A percentile compares a stretch with the other conserved stretches of the same genome.
Evolutionary conservation across 2,113 vertebrate genomes (phyloP).

Genomic region (Istiophorus platypterus): DNA sequence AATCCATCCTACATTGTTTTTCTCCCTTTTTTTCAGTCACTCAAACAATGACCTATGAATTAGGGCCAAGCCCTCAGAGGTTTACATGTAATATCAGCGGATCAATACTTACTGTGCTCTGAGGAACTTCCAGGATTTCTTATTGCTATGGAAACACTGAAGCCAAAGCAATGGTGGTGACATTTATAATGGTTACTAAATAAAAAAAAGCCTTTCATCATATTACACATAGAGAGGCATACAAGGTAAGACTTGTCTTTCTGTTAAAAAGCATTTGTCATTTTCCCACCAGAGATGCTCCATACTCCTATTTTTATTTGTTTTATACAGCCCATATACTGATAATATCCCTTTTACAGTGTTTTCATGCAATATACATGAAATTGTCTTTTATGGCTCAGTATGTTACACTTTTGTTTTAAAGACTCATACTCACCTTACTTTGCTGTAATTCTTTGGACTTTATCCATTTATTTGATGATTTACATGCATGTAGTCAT

Average conservation of each 20-base stretch:
- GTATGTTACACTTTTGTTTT: not conserved
- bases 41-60: slow-evolving; percentile 60
- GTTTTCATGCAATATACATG: not conserved
- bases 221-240: not conserved
- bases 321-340: not conserved
- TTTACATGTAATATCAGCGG: slow-evolving; percentile 58
- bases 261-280: not conserved
- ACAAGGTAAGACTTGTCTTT: not conserved
- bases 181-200: slow-evolving; percentile 29
- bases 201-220: slow-evolving; percentile 33
- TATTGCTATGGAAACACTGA: slow-evolving; percentile 45
- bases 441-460: no score
- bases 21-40: slow-evolving; percentile 44
- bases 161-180: not conserved
- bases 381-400: not conserved
- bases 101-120: slow-evolving; percentile 44
- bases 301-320: not conserved
- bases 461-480: no score
- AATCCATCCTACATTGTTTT: slow-evolving; percentile 41
- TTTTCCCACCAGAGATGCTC: not conserved
- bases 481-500: no score
- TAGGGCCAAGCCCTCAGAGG: slow-evolving; percentile 46
- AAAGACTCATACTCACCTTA: no score
- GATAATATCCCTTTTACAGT: not conserved
- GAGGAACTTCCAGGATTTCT: slow-evolving; percentile 21